phyloP scores from a whole-genome alignment of 2,113 vertebrate genomes.

The Cariama cristata region DNA sequence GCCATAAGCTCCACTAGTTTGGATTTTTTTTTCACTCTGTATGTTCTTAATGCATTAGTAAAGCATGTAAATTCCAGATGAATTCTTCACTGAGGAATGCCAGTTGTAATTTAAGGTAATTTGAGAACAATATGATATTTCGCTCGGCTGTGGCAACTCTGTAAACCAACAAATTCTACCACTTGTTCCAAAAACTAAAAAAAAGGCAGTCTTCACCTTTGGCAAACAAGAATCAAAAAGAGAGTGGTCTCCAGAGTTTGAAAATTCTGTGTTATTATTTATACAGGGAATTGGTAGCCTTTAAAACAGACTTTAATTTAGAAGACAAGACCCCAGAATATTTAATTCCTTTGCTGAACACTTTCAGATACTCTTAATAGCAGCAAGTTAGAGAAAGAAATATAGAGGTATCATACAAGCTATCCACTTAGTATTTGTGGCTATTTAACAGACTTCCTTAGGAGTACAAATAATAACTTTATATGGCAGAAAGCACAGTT shows the following conservation, averaged over 20 bases:
- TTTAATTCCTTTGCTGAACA: not conserved
- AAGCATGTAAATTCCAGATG: not conserved
- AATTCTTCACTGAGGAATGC: not conserved
- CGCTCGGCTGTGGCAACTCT: not conserved
- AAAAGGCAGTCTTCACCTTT: not conserved
- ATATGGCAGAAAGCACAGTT: not conserved
- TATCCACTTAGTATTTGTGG: not conserved
- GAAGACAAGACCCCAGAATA: not conserved
- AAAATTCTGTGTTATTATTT: not conserved
- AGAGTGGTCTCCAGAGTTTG: not conserved
- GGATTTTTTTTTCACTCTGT: not conserved
- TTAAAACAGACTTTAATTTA: not conserved
- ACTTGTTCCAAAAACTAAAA: not conserved
- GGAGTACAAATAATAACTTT: not conserved
- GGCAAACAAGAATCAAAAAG: not conserved
- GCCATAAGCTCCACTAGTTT: not conserved
- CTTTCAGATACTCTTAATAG: not conserved
- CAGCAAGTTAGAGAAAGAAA: not conserved
- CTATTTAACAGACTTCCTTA: not conserved
- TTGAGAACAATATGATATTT: not conserved
- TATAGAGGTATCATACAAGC: not conserved
- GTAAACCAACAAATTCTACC: not conserved
- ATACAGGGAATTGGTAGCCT: not conserved
- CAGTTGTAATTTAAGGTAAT: not conserved
- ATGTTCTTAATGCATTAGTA: not conserved